These are phyloP conservation scores for Acanthis flammea DNA, from an alignment of 2,797 vertebrate genomes.

Conservation along the genomic window DNA sequence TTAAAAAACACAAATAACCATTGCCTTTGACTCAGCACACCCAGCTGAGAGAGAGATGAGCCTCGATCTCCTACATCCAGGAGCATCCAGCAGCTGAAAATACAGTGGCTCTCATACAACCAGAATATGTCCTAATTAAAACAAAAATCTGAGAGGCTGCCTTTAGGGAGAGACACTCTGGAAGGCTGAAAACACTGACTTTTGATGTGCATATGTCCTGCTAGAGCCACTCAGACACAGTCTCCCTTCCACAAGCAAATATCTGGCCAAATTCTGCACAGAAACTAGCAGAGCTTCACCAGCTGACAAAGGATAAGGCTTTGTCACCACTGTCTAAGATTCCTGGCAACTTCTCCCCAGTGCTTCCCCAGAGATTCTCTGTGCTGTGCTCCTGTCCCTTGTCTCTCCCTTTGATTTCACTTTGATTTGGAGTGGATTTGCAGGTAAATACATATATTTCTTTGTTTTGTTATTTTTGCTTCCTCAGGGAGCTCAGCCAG, in stretches of 20 bases:
- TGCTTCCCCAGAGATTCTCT: not conserved
- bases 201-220: not conserved
- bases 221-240: rapidly evolving
- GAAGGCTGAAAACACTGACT: not conserved
- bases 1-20: not conserved
- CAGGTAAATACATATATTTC: not conserved
- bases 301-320: not conserved
- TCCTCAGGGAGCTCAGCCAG: not conserved
- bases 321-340: not conserved
- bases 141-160: not conserved
- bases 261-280: not conserved
- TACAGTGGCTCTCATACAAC: rapidly evolving
- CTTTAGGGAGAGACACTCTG: not conserved
- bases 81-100: not conserved
- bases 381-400: not conserved
- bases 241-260: not conserved
- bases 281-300: not conserved
- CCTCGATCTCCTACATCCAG: rapidly evolving
- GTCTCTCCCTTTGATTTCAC: not conserved
- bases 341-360: not conserved
- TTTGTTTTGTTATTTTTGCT: not conserved
- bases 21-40: not conserved
- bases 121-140: not conserved
- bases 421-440: not conserved
- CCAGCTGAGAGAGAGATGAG: not conserved